Evolutionary conservation across 2,888 invertebrate genomes (phyloP), one percentile per base, ranked within the genome.

Genomic region (Leptopilina myrica): DNA sequence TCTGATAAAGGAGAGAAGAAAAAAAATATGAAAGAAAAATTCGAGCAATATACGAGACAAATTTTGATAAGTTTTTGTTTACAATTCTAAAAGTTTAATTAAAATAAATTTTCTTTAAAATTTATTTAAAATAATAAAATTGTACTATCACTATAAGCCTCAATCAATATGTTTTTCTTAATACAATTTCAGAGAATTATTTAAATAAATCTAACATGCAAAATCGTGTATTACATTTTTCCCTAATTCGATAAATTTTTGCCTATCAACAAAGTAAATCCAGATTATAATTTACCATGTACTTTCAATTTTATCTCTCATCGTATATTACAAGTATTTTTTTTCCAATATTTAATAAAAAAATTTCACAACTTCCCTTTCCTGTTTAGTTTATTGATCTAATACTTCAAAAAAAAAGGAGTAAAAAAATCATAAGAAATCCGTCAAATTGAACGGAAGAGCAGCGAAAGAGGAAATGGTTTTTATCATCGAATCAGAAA

Each of bases 281-380:
- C 53, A 56, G 33, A 73, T 49, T 26, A 69, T 49, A 67, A 49
- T 49, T 46, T 26, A 49, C 49, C 67, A 69, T 69, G 20, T 69
- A 49, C 26, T 69, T 69, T 69, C 20, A 20, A 9, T 46, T 49
- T 67, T 46, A 26, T 69, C 12, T 69, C 67, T 46, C 49, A 53
- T 73, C 69, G 53, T 73, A 73, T 73, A 73, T 73, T 73, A 73
- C 69, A 73, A 1, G 53, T 9, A 73, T 53, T 49, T 67, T 73
- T 73, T n/a, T 20, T 53, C 14, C 26, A 15, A 46, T 20, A 15
- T 43, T 43, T 43, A 43, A 66, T 4, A 43, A 65, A 4, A 46
- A 67, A 67, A 67, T 12, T 12, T 49, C 46, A 43, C 3, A 67
- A 46, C 12, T 49, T 8, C 15, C 6, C 15, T 46, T 15, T 49